phyloP scores from a whole-genome alignment of 2,113 vertebrate species.

The Cavia aperea region DNA sequence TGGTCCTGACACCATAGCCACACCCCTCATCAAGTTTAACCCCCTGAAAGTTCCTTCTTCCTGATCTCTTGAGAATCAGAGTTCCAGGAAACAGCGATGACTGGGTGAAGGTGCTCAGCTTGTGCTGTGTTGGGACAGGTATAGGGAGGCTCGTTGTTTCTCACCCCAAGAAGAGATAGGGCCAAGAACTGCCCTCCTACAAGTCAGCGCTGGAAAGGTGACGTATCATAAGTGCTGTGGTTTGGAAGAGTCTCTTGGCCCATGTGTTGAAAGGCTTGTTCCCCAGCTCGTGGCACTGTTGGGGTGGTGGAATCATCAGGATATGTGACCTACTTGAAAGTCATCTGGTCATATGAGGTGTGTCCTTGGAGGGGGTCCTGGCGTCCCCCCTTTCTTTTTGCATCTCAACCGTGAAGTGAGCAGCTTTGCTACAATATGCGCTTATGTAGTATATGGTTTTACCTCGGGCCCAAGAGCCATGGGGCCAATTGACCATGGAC shows the following conservation, averaged over 20 bases:
- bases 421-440: not conserved
- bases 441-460: not conserved
- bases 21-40: no score
- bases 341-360: no score
- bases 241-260: not conserved
- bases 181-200: not conserved
- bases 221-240: not conserved
- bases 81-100: not conserved
- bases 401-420: not conserved
- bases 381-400: not conserved
- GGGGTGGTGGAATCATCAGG: not conserved
- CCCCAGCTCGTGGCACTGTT: not conserved
- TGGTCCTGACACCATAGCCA: not conserved
- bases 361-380: not conserved
- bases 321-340: not conserved
- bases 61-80: not conserved
- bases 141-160: not conserved
- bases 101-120: not conserved
- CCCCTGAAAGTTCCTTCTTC: not conserved
- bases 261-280: not conserved
- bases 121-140: not conserved
- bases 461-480: not conserved
- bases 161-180: not conserved
- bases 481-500: not conserved
- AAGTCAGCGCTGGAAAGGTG: not conserved